Conservation (phyloP, 2,797 vertebrate species). For the Heteromormyrus szaboi region DNA sequence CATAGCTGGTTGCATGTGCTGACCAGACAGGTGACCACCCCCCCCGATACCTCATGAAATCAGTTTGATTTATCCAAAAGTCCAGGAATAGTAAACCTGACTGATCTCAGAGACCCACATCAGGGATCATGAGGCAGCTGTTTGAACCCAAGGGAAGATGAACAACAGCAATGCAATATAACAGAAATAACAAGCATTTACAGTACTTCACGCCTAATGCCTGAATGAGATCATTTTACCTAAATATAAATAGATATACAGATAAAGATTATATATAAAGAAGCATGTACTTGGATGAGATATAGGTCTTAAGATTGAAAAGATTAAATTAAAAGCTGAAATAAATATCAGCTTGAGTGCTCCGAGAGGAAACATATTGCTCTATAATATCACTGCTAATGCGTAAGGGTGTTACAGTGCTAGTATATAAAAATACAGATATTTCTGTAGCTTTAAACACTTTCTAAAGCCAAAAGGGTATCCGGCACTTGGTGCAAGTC, state of each 20-base stretch:
- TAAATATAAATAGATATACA: neutral
- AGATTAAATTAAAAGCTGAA: neutral
- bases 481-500: neutral
- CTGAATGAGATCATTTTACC: neutral
- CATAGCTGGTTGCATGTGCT: neutral
- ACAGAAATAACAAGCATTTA: neutral
- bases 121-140: neutral
- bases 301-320: neutral
- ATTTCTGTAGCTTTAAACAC: neutral
- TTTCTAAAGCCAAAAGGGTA: neutral
- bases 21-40: neutral
- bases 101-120: neutral
- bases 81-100: neutral
- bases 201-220: neutral
- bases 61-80: neutral
- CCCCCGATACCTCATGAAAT: neutral
- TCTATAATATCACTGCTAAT: neutral
- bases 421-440: neutral
- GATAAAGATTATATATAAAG: neutral
- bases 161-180: neutral
- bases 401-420: neutral
- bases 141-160: neutral
- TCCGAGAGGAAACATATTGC: neutral
- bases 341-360: neutral
- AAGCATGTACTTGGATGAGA: neutral